Evolutionary conservation across 2,797 vertebrate genomes (phyloP).

Genomic region (Eulemur rubriventer): DNA sequence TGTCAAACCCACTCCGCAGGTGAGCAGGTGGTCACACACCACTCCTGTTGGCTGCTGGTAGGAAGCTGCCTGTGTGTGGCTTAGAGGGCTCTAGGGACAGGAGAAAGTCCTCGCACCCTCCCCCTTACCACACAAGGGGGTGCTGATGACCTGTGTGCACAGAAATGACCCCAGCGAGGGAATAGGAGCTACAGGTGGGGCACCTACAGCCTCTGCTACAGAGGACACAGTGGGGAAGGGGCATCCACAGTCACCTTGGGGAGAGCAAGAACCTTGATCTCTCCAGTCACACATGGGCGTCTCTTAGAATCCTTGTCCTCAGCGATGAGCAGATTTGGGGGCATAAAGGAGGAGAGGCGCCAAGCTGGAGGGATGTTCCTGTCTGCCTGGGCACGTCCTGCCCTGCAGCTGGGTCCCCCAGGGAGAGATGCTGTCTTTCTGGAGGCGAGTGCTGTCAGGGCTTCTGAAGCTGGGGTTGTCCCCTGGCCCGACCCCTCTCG

Average conservation of each 20-base stretch:
- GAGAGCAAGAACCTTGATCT: background rate
- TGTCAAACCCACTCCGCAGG: too few species aligned
- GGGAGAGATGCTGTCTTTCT: background rate
- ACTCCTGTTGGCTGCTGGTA: rapidly evolving
- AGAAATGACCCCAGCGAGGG: background rate
- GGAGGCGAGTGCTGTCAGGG: rapidly evolving
- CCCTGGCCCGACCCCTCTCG: rapidly evolving
- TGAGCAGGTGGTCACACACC: background rate
- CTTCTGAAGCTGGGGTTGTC: background rate
- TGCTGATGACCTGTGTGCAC: rapidly evolving
- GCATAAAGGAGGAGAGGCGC: background rate
- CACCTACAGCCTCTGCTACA: rapidly evolving
- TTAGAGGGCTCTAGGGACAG: background rate
- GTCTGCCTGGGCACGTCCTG: rapidly evolving
- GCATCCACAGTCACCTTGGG: background rate
- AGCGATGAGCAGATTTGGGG: background rate
- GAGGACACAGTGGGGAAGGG: background rate
- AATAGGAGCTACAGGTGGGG: rapidly evolving
- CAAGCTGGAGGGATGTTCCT: background rate
- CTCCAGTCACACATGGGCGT: background rate
- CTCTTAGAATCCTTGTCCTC: background rate
- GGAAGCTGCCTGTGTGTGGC: background rate
- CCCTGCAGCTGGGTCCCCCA: background rate
- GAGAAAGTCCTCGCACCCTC: background rate
- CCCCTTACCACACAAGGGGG: background rate